A percentile compares a stretch with the other conserved stretches of the same genome.
phyloP scores from a whole-genome alignment of 2,113 vertebrate genomes.

The Pollachius pollachius region DNA sequence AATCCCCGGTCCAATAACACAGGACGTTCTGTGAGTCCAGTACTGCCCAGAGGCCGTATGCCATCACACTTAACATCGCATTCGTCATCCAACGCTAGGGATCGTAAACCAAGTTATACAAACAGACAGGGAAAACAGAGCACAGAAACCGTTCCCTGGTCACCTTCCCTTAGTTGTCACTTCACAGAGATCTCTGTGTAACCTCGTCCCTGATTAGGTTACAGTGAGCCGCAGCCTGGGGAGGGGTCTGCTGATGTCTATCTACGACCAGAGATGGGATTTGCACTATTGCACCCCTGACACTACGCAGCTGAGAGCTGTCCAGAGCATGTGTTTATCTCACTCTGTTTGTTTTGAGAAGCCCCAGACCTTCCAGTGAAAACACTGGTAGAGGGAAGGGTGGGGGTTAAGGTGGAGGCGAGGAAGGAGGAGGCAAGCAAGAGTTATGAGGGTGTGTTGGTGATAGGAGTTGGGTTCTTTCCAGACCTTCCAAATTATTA shows the following conservation, averaged over 20 bases:
- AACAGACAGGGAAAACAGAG: no score
- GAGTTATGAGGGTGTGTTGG: conserved; percentile 31
- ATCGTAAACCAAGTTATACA: no score
- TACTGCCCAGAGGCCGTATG: no score
- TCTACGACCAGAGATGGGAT: conserved; percentile 55
- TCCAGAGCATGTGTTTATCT: conserved; percentile 71
- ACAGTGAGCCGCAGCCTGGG: conserved; percentile 41
- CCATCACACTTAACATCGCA: no score
- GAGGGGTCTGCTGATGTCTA: conserved; percentile 52
- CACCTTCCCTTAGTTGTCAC: conserved; percentile 51
- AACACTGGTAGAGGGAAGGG: conserved; percentile 64
- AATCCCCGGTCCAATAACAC: no score
- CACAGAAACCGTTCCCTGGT: not conserved
- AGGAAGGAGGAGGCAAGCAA: conserved; percentile 42
- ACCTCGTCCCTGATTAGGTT: conserved; percentile 51
- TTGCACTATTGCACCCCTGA: conserved; percentile 65
- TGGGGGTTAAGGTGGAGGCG: conserved; percentile 3
- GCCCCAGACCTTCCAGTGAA: conserved; percentile 69
- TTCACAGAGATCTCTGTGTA: conserved; percentile 32
- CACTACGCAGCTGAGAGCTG: conserved; percentile 65
- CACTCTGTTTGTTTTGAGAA: conserved; percentile 74
- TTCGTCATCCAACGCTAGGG: no score
- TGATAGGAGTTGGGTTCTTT: conserved; percentile 30
- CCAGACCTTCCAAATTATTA: conserved; percentile 36
- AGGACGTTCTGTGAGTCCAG: no score